Conservation (phyloP, 2,113 vertebrate genomes). For the Patagioenas fasciata region DNA sequence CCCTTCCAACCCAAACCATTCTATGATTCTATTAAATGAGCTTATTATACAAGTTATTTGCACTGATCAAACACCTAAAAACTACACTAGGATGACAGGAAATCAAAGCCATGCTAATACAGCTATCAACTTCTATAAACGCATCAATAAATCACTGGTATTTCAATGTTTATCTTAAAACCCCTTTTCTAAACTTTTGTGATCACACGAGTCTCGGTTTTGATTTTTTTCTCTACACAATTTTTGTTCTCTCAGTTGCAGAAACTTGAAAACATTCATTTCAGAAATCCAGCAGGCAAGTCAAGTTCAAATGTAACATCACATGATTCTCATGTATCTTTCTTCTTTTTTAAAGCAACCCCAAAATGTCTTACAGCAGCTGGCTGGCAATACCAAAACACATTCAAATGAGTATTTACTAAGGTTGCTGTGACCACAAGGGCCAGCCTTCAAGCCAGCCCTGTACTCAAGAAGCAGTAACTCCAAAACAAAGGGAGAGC, state of each 20-base stretch:
- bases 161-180: not conserved
- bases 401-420: not conserved
- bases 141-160: not conserved
- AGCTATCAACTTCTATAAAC: not conserved
- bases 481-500: not conserved
- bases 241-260: not conserved
- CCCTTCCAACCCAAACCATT: too few species aligned
- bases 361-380: not conserved
- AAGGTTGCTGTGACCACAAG: not conserved
- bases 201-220: not conserved
- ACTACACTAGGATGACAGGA: not conserved
- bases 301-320: not conserved
- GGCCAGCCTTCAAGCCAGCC: not conserved
- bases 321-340: not conserved
- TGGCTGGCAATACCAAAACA: not conserved
- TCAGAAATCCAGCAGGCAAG: not conserved
- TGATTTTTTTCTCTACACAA: not conserved
- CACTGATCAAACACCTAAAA: not conserved
- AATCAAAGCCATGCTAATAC: not conserved
- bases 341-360: not conserved
- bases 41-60: not conserved
- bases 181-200: not conserved
- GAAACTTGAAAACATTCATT: not conserved
- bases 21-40: not conserved
- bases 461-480: not conserved